These are phyloP conservation scores for Stegodyphus dumicola DNA, from an alignment of 1,140 invertebrate genomes.

Conservation along the genomic window DNA sequence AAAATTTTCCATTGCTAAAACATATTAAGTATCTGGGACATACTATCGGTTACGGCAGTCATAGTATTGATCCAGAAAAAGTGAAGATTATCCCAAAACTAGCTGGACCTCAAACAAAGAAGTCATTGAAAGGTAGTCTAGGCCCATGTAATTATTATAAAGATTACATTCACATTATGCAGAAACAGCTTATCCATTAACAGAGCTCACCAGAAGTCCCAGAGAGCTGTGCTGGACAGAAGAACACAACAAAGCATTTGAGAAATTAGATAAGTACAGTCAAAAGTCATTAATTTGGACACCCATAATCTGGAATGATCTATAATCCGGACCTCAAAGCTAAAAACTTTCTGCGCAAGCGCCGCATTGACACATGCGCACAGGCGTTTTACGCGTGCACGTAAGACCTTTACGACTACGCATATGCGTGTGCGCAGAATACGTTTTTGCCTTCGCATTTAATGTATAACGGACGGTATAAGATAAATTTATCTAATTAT, in stretches of 20 bases:
- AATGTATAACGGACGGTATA: too few relatives aligned
- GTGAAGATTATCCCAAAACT: not conserved
- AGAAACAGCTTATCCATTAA: not conserved
- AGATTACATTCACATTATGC: not conserved
- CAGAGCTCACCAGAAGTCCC: not conserved
- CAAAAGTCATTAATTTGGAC: too few relatives aligned
- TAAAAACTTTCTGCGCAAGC: too few relatives aligned
- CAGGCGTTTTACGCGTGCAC: too few relatives aligned
- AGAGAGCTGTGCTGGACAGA: not conserved
- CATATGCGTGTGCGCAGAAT: too few relatives aligned
- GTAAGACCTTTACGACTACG: too few relatives aligned
- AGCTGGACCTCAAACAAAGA: not conserved
- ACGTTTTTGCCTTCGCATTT: too few relatives aligned
- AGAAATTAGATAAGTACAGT: not conserved
- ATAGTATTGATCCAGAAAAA: conserved; percentile 5
- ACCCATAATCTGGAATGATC: too few relatives aligned
- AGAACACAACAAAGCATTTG: not conserved
- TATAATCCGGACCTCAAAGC: too few relatives aligned
- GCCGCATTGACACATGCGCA: too few relatives aligned
- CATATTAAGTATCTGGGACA: conserved; percentile 9
- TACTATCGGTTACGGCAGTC: not conserved
- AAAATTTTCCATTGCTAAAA: conserved; percentile 7
- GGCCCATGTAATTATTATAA: conserved; percentile 12
- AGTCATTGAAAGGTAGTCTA: not conserved
- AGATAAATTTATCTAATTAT: too few relatives aligned